Percentiles rank a stretch among this genome's conserved stretches.
These are phyloP conservation scores for Athrips mouffetella DNA, from an alignment of 2,888 invertebrate genomes.

Conservation along the genomic window DNA sequence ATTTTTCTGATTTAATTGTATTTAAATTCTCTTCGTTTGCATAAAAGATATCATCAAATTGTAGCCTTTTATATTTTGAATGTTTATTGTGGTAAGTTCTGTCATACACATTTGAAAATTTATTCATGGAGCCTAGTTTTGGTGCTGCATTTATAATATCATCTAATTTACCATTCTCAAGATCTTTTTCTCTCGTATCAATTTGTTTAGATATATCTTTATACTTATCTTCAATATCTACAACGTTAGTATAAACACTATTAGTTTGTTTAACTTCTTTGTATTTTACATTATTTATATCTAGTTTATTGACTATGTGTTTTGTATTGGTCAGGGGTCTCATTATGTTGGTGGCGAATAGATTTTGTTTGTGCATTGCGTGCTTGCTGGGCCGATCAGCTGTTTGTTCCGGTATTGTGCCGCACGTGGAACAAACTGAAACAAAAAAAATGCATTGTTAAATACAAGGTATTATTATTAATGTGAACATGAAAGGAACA, in stretches of 20 bases:
- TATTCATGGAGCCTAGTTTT: too few relatives aligned
- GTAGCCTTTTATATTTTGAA: too few relatives aligned
- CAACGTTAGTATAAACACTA: background rate
- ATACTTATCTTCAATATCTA: background rate
- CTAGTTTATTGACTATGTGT: constrained; percentile 20
- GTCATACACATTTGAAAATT: too few relatives aligned
- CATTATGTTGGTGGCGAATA: constrained; percentile 21
- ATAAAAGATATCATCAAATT: too few relatives aligned
- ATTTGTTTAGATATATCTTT: background rate
- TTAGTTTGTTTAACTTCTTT: background rate
- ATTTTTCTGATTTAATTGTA: too few relatives aligned
- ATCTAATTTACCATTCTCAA: background rate
- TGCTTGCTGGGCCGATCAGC: constrained; percentile 52
- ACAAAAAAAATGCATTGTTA: constrained; percentile 34
- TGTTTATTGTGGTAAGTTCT: too few relatives aligned
- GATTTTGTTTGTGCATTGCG: constrained; percentile 24
- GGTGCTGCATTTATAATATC: too few relatives aligned
- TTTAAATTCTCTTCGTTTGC: too few relatives aligned
- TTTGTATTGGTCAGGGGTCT: constrained; percentile 37
- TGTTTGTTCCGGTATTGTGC: constrained; percentile 43
- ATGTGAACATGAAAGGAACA: too few relatives aligned
- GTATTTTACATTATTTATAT: background rate
- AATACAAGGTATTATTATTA: too few relatives aligned
- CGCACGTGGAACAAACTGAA: constrained; percentile 57
- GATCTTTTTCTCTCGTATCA: background rate